These are phyloP conservation scores for Patagioenas fasciata DNA, from an alignment of 2,113 vertebrate genomes.

Conservation along the genomic window DNA sequence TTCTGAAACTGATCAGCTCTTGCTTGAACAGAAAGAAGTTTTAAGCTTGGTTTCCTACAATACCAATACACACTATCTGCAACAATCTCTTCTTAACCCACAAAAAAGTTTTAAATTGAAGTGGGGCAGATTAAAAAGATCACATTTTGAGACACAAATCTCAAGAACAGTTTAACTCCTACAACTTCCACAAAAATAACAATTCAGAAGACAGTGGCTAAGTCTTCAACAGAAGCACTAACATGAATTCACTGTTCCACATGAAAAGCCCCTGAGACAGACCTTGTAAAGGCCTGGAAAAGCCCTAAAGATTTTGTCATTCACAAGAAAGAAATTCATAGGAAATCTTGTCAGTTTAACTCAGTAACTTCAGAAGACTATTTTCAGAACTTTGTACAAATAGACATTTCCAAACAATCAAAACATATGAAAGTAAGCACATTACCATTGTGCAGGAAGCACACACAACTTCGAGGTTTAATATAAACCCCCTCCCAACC, in stretches of 20 bases:
- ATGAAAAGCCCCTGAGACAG: fast-evolving
- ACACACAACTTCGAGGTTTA: neutral
- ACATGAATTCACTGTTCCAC: neutral
- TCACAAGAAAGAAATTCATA: fast-evolving
- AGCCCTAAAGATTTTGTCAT: neutral
- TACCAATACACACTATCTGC: neutral
- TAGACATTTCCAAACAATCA: neutral
- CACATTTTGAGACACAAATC: neutral
- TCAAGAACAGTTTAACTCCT: neutral
- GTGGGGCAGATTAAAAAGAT: neutral
- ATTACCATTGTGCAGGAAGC: neutral
- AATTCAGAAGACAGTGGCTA: neutral
- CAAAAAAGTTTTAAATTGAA: neutral
- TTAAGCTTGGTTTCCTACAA: neutral
- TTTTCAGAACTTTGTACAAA: neutral
- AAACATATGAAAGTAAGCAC: neutral
- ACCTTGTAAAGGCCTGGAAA: neutral
- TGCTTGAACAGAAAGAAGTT: neutral
- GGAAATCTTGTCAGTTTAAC: neutral
- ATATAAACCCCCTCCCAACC: neutral
- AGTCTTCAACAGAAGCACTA: neutral
- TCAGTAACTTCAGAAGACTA: neutral
- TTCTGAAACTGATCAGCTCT: neutral
- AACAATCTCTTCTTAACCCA: neutral
- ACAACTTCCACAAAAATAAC: neutral